Evolutionary conservation across 1,140 invertebrate genomes (phyloP), one percentile per base, ranked within the genome.

Genomic region (Diploscapter pachys): DNA sequence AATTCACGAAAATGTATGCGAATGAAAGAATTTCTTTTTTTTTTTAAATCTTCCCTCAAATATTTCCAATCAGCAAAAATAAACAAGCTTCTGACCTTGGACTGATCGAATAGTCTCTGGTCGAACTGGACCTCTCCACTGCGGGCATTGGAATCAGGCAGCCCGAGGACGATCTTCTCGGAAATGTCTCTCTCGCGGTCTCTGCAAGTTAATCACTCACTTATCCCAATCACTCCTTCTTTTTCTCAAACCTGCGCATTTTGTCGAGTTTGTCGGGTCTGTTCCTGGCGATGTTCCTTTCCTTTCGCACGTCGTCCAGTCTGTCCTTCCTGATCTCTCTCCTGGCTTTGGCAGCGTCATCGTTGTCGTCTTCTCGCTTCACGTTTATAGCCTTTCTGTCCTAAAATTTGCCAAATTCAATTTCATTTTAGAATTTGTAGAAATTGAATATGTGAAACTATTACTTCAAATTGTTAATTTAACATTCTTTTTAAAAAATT

Each of bases 121-220:
- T 99, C 97, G 87, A 98, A 99, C 85, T 96, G 91, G 82, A 94
- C 94, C 3, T 94, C 93, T 0, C 80, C 78, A 55, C 50, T 79
- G 3, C 80, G 77, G n/a, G 71, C 78, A 4, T 79, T 69, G n/a
- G 82, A 67, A 76, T 85, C 83, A 0, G 96, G 96, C 85, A 98
- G 86, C 4, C 96, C 96, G 4, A 99, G 88, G 0, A 96, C 97
- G 82, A 99, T 98, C 88, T 98, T 94, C 86, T 99, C 96, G 76
- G 93, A 96, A 72, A 99, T 96, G 86, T 99, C 97, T 49, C 96
- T 90, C 81, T 99, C 97, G 3, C 94, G 89, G 81, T 98, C 93
- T 53, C 63, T 73, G 63, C 2, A 65, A 65, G 31, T 31, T 31
- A 31, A 31, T 31, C 31, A 31, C 31, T 31, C 31, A 31, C 31